Percentiles rank a stretch among this genome's conserved stretches.
These are phyloP conservation scores for Melinaea marsaeus DNA, from an alignment of 2,888 invertebrate genomes.

Conservation along the genomic window DNA sequence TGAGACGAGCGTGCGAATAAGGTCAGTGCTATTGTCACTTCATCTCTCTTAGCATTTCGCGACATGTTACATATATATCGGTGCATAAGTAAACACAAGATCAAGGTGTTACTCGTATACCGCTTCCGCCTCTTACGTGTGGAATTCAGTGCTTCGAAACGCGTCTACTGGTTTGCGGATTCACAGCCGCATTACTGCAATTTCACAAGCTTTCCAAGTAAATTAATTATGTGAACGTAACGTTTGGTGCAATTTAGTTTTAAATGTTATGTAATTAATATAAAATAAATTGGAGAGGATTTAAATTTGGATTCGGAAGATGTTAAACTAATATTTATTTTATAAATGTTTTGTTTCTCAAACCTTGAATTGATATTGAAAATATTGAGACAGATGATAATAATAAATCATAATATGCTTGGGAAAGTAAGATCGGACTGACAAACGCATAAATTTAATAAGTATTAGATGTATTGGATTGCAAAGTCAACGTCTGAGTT, in stretches of 20 bases:
- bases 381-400: slow-evolving; percentile 57
- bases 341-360: background rate
- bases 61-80: slow-evolving; percentile 51
- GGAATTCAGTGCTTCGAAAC: slow-evolving; percentile 53
- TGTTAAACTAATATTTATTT: no score
- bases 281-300: background rate
- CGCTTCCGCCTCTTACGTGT: slow-evolving; percentile 63
- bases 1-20: slow-evolving; percentile 70
- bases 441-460: slow-evolving; percentile 67
- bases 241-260: slow-evolving; percentile 18
- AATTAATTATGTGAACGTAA: slow-evolving; percentile 33
- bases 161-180: slow-evolving; percentile 44
- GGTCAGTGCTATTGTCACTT: slow-evolving; percentile 67
- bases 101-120: slow-evolving; percentile 57
- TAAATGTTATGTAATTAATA: slow-evolving; percentile 13
- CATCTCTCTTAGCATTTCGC: slow-evolving; percentile 45
- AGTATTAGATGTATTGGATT: slow-evolving; percentile 72
- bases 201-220: slow-evolving; percentile 39
- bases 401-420: slow-evolving; percentile 51
- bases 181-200: slow-evolving; percentile 43
- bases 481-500: slow-evolving; percentile 62
- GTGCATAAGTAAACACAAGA: slow-evolving; percentile 49
- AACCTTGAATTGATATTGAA: background rate
- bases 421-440: slow-evolving; percentile 66
- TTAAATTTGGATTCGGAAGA: background rate